Evolutionary conservation across 2,797 vertebrate species (phyloP), one percentile per base, ranked within the genome.

Genomic region (Falco concolor): DNA sequence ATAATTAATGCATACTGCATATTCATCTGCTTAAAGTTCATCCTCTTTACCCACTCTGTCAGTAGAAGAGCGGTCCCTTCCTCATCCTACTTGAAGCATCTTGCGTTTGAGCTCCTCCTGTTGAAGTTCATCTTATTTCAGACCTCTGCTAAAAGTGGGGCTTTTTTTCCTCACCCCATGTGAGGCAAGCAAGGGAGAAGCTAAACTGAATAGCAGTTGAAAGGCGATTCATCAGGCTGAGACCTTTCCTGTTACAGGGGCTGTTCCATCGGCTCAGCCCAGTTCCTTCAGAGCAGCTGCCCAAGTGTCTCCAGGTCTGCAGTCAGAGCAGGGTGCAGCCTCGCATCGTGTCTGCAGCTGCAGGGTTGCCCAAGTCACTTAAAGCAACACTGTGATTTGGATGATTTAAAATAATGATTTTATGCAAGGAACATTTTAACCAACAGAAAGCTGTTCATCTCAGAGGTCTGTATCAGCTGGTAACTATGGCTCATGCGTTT

Each of bases 271-370:
- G 2, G 0, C 38, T 74, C 67, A 63, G 59, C 44, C 24, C 0
- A 0, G 86, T 82, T 72, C 65, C 61, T 79, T 63, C 30, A 45
- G 42, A 82, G 60, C 40, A 84, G 61, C 52, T 89, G 34, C 63
- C 65, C n/a, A 10, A 16, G 70, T 2, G 1, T 40, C 22, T 77
- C 75, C 5, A 2, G 23, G 25, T 47, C 32, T 75, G 54, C 44
- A 83, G 57, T 72, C 57, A 47, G 74, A 82, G 67, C 24, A 38
- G n/a, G 47, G 32, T 42, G 49, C 34, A 64, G 60, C 64, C 18
- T 60, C 3, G 0, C 53, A 2, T 28, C 0, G 0, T 64, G 38
- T 22, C 50, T 92, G 25, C 69, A 80, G n/a, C 53, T 44, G 5
- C 63, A 83, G 19, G 4, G 32, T 53, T 61, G 5, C 32, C 28